These are phyloP conservation scores for Craterocephalus amniculus DNA, from an alignment of 2,797 vertebrate genomes.

Conservation along the genomic window DNA sequence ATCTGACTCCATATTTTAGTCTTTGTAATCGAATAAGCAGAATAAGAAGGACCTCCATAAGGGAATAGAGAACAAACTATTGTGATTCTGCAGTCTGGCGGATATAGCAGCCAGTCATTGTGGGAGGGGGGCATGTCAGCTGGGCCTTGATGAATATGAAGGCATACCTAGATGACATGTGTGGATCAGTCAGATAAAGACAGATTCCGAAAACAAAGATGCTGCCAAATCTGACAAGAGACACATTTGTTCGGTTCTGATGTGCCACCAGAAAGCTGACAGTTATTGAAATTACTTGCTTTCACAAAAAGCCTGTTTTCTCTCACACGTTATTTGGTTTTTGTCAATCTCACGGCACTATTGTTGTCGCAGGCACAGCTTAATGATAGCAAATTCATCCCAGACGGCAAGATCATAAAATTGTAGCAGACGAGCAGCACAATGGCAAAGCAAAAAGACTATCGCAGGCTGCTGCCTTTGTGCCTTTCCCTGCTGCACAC, in stretches of 20 bases:
- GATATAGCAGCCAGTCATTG: conserved; percentile 21
- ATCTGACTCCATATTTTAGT: conserved; percentile 45
- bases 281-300: conserved; percentile 73
- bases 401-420: conserved; percentile 56
- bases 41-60: conserved; percentile 31
- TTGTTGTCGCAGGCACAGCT: conserved; percentile 46
- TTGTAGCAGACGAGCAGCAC: conserved; percentile 39
- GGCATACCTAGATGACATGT: conserved; percentile 55
- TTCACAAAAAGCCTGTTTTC: conserved; percentile 60
- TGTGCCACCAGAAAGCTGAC: conserved; percentile 68
- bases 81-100: conserved; percentile 30
- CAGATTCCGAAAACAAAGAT: conserved; percentile 67
- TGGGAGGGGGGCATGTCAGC: conserved; percentile 37
- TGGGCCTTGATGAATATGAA: conserved; percentile 43
- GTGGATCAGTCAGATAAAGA: conserved; percentile 72
- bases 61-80: conserved; percentile 34
- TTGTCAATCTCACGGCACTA: conserved; percentile 56
- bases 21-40: conserved; percentile 54
- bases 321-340: conserved; percentile 58
- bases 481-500: conserved; percentile 19
- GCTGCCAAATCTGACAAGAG: conserved; percentile 67
- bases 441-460: conserved; percentile 59
- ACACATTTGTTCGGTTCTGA: conserved; percentile 54
- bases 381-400: conserved; percentile 55
- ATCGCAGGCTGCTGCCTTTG: conserved; percentile 34